Evolutionary conservation across 2,888 invertebrate species (phyloP).

Genomic region (Ennomos fuscantarius): DNA sequence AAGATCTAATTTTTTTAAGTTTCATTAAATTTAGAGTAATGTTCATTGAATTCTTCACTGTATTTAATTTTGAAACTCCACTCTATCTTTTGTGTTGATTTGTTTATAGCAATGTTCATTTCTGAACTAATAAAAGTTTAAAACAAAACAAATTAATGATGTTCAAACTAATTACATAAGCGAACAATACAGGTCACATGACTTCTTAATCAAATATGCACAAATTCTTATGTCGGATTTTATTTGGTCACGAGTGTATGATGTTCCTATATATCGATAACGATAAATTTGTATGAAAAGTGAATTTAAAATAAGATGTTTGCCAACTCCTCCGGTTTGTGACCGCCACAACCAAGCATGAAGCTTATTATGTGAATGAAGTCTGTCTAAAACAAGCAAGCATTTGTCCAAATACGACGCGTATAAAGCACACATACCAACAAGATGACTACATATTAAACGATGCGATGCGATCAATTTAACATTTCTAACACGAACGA

Average conservation of each 20-base stretch:
- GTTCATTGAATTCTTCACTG: constrained; percentile 38
- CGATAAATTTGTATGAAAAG: constrained; percentile 1
- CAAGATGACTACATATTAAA: constrained; percentile 41
- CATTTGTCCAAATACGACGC: constrained; percentile 35
- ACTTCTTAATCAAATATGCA: constrained; percentile 10
- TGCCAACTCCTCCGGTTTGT: constrained; percentile 7
- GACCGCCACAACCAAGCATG: constrained; percentile 17
- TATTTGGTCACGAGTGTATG: no score
- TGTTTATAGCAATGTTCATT: constrained; percentile 38
- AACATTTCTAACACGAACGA: constrained; percentile 48
- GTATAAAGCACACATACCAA: constrained; percentile 33
- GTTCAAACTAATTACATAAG: constrained; percentile 12
- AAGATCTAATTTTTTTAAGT: constrained; percentile 21
- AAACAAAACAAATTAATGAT: constrained; percentile 15
- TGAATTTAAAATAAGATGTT: constrained; percentile 10
- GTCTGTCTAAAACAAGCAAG: constrained; percentile 25
- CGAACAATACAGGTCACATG: constrained; percentile 20
- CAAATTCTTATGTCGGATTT: constrained; percentile 28
- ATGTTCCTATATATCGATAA: neutral
- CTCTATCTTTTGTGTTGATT: constrained; percentile 33
- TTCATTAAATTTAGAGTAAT: constrained; percentile 23
- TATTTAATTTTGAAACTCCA: constrained; percentile 36
- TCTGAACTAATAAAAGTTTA: constrained; percentile 28
- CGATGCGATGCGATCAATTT: constrained; percentile 45
- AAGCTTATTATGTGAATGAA: constrained; percentile 35